Percentiles rank a stretch among this genome's conserved stretches.
These are phyloP conservation scores for Onychostruthus taczanowskii DNA, from an alignment of 2,113 vertebrate species.

Conservation along the genomic window DNA sequence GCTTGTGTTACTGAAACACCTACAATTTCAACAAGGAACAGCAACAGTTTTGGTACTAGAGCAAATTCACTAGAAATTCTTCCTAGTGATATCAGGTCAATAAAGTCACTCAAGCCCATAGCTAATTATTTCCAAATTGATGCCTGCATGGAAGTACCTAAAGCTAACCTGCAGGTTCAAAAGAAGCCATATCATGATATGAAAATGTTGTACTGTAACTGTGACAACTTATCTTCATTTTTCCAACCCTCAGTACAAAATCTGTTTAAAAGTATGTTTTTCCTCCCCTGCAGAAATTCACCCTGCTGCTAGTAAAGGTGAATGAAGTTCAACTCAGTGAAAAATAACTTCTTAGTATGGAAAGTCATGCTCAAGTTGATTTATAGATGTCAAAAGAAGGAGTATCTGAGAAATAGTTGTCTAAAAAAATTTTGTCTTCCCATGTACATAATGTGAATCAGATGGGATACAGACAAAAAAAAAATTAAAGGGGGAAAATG, in stretches of 20 bases:
- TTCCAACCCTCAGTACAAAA: not conserved
- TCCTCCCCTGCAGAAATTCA: not conserved
- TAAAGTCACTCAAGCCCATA: not conserved
- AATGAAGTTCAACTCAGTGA: not conserved
- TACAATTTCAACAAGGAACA: not conserved
- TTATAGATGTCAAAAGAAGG: not conserved
- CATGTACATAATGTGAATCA: not conserved
- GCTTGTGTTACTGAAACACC: not conserved
- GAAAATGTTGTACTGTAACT: not conserved
- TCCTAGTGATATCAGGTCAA: not conserved
- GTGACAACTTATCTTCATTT: not conserved
- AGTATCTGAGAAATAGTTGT: not conserved
- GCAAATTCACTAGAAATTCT: not conserved
- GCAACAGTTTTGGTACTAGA: not conserved
- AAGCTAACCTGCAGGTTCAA: not conserved
- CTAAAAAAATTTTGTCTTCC: not conserved
- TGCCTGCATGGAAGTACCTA: not conserved
- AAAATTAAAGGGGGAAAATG: not conserved
- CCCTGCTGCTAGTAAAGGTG: not conserved
- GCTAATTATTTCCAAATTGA: not conserved
- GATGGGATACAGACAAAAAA: not conserved
- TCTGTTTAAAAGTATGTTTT: not conserved
- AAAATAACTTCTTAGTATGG: not conserved
- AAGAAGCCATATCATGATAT: not conserved
- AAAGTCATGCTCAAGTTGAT: not conserved